Conservation (phyloP, 2,113 vertebrate genomes). For the Phaethornis superciliosus region DNA sequence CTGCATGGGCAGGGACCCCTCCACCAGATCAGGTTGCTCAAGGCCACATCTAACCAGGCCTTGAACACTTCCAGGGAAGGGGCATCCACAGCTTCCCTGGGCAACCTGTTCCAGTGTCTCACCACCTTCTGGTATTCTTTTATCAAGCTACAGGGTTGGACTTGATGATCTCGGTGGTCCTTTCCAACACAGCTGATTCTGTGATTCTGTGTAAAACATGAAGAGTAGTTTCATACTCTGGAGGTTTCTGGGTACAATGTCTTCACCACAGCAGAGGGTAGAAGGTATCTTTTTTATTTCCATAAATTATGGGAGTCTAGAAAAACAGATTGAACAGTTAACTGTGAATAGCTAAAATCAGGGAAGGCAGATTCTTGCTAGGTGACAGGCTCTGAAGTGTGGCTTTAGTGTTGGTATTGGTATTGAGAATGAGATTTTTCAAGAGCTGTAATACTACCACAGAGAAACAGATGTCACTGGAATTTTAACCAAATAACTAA, state of each 20-base stretch:
- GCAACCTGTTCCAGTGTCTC: too few species aligned
- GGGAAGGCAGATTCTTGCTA: background rate
- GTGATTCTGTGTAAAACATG: background rate
- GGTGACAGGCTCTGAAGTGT: background rate
- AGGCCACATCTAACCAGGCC: too few species aligned
- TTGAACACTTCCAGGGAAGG: too few species aligned
- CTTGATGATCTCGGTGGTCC: too few species aligned
- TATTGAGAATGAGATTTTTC: background rate
- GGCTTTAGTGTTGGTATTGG: background rate
- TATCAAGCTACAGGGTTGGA: background rate
- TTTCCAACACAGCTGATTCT: too few species aligned
- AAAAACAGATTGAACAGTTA: background rate
- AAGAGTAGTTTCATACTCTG: background rate
- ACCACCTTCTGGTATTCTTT: background rate
- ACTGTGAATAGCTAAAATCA: background rate
- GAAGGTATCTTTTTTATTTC: background rate
- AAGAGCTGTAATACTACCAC: background rate
- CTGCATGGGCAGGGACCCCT: too few species aligned
- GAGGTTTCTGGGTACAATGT: background rate
- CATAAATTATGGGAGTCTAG: background rate
- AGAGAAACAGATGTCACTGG: background rate
- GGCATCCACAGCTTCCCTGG: too few species aligned
- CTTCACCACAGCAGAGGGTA: background rate
- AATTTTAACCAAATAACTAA: background rate
- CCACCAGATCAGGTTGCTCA: too few species aligned